Evolutionary conservation across 2,113 vertebrate genomes (phyloP), one percentile per base, ranked within the genome.

Genomic region (Sinosuthora webbiana): DNA sequence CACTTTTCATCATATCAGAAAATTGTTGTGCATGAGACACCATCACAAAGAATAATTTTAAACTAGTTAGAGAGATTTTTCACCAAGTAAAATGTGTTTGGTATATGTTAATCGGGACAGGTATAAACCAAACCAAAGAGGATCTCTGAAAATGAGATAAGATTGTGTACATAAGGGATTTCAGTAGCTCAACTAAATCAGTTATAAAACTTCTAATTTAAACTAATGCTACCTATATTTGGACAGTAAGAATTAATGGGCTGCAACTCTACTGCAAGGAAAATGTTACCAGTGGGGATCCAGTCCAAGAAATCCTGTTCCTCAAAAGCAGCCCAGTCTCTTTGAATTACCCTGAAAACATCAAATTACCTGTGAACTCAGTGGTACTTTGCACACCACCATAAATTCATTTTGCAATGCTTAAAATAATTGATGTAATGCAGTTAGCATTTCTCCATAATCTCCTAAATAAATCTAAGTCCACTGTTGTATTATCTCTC

Each of bases 211-310:
- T 94, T 95, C 83, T 87, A 95, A 94, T 96, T 96, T 93, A 96
- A 96, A 96, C 94, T 84, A 96, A 87, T 84, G 94, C 83, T 97
- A 91, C 95, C 81, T 96, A 42, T 94, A 95, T 96, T 96, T 96
- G 96, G 94, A 95, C 94, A 93, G 65, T 53, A 35, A 93, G 81
- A 95, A 96, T 84, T 94, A 89, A 95, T 95, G 91, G 53, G 21
- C 77, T 89, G 53, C 80, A 92, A 74, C 60, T 75, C 56, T 45
- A 12, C 53, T 79, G 73, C 55, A 83, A 86, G 86, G 64, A 81
- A 87, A 87, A 90, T 80, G 60, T 94, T 92, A 53, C 44, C 65
- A 57, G 18, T 44, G 73, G 57, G 77, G 76, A 91, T 42, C 65
- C 42, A 83, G 69, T 92, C 93, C 93, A 89, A 94, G 88, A 83